A percentile compares a stretch with the other conserved stretches of the same genome.
Conservation (phyloP, 2,797 vertebrate genomes). For the Lophius americanus region DNA sequence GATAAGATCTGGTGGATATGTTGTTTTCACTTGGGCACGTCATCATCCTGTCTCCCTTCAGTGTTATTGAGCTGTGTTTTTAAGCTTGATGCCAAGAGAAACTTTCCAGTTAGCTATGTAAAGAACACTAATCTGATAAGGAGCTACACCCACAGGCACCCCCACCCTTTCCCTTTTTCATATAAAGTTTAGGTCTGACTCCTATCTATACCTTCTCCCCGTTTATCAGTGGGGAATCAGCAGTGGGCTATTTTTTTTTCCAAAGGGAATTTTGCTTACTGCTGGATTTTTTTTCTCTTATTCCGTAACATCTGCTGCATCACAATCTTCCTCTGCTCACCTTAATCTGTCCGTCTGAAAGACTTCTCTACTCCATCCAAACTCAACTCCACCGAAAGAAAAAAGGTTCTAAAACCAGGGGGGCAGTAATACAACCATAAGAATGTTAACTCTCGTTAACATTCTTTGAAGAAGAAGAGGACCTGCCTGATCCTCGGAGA, state of each 20-base stretch:
- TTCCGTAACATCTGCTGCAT: neutral
- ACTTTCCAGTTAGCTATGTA: conserved; percentile 57
- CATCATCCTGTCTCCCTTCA: conserved; percentile 18
- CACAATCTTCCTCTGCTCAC: no score
- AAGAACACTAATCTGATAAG: conserved; percentile 41
- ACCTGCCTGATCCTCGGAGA: no score
- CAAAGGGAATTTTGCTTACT: no score
- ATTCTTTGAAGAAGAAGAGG: no score
- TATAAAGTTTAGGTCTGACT: conserved; percentile 16
- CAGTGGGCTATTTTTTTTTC: conserved; percentile 9
- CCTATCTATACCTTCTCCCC: neutral
- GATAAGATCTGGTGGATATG: conserved; percentile 43
- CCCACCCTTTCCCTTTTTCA: conserved; percentile 20
- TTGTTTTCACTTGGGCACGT: conserved; percentile 30
- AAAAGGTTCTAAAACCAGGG: no score
- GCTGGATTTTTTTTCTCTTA: no score
- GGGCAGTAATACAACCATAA: no score
- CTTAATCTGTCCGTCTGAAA: no score
- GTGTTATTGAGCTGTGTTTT: conserved; percentile 15
- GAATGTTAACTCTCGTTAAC: no score
- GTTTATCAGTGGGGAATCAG: neutral
- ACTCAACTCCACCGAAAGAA: no score
- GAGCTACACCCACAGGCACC: neutral
- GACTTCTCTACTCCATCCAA: no score
- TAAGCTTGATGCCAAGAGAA: conserved; percentile 30